Evolutionary conservation across 2,888 invertebrate genomes (phyloP), one percentile per base, ranked within the genome.

Genomic region (Trileptium ribeirensis): DNA sequence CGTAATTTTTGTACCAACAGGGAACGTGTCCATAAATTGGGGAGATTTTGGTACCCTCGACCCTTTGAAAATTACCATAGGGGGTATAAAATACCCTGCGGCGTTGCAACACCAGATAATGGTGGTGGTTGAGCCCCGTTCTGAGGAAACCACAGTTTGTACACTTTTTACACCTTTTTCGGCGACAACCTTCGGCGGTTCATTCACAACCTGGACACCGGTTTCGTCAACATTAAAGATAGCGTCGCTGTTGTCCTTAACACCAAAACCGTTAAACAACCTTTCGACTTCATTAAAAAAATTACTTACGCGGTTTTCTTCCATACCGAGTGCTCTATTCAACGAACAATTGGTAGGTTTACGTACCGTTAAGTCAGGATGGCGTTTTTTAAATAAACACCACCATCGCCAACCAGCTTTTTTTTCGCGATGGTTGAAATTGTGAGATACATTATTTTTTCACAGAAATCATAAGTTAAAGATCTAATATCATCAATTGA

Each of bases 31-130:
- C n/a, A 15, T 75, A 8, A 15, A 8, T 33, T 75, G 8, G n/a
- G 34, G 37, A n/a, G n/a, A n/a, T n/a, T n/a, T n/a, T 37, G 29
- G 2, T 8, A 38, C 3, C n/a, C 37, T 29, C 36, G 77, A 33
- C 2, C 38, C 38, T 70, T 70, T 70, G n/a, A 75, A 33, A 39
- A 75, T 75, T 19, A 75, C 38, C 3, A 75, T 2, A n/a, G 77
- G 77, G 2, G 77, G 77, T 29, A 38, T 3, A 39, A 38, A 75
- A 38, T 38, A 38, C 31, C 77, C 77, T 15, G 38, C 36, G 2
- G 77, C 77, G 36, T 75, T 75, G 39, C 77, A 75, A 39, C 77
- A 75, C 24, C 2, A 36, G n/a, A 75, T n/a, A n/a, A 75, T 8
- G 15, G 77, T 75, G 39, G 77, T 75, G 34, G 2, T 75, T 75